Evolutionary conservation across 2,113 vertebrate genomes (phyloP).

Genomic region (Pongo pygmaeus): DNA sequence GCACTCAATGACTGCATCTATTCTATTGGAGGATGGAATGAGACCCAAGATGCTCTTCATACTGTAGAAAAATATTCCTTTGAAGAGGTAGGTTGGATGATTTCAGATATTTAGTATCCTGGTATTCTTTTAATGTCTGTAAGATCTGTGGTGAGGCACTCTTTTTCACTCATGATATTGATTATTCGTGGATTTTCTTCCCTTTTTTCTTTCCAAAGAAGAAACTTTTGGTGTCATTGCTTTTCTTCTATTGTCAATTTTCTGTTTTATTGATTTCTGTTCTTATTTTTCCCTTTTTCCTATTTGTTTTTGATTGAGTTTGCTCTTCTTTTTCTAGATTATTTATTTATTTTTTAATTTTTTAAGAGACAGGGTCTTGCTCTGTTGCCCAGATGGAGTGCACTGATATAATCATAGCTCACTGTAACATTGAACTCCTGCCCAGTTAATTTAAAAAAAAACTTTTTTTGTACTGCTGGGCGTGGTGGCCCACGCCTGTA

Average conservation of each 20-base stretch:
- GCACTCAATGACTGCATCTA: constrained; percentile 95
- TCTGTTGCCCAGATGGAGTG: neutral
- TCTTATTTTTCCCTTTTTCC: neutral
- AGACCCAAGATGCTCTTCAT: constrained; percentile 92
- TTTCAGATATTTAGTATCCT: constrained; percentile 42
- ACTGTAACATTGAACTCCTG: neutral
- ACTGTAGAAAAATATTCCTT: constrained; percentile 97
- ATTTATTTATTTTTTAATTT: constrained; percentile 10
- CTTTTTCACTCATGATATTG: constrained; percentile 31
- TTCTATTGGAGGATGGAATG: constrained; percentile 96
- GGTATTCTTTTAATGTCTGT: constrained; percentile 40
- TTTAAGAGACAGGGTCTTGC: neutral
- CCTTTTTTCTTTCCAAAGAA: constrained; percentile 42
- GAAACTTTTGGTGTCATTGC: neutral
- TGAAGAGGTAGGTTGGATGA: constrained; percentile 89
- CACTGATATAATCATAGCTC: neutral
- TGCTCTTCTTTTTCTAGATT: constrained; percentile 19
- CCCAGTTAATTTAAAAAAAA: too few species aligned
- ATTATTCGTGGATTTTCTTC: neutral
- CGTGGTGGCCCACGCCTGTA: too few species aligned
- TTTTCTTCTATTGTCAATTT: constrained; percentile 9
- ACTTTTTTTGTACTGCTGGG: too few species aligned
- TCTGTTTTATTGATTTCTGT: constrained; percentile 19
- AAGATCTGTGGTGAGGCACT: neutral
- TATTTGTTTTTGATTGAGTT: constrained; percentile 20